Evolutionary conservation across 1,140 invertebrate genomes (phyloP), one percentile per base, ranked within the genome.

Genomic region (Vollenhovia emeryi): DNA sequence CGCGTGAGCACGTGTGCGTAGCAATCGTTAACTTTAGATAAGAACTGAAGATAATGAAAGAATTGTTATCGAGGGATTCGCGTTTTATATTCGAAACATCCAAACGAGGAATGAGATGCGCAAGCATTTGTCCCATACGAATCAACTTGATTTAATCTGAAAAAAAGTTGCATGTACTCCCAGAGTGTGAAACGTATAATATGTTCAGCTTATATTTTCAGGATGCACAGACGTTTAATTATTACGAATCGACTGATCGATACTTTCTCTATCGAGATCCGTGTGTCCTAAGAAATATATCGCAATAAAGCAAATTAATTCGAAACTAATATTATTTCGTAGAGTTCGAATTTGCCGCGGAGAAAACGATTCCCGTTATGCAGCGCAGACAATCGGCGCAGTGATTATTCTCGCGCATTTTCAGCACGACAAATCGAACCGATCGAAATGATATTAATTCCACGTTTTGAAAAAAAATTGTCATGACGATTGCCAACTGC

Each of bases 221-320:
- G 48, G 48, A 73, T 73, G 30, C 69, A 50, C 21, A 75, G 48
- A 75, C 52, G n/a, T 40, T 21, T 57, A 40, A 74, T 71, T 27
- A 18, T 33, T 36, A 52, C 21, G 2, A 3, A 33, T 40, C 5
- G 52, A n/a, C 24, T 40, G 11, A 36, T 75, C 36, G 7, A 75
- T 59, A 59, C 18, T 11, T n/a, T 5, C 9, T 11, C 50, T 6
- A 36, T 36, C 7, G 15, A 6, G 36, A 71, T 15, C 11, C 69
- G n/a, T 11, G 11, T 8, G 6, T 36, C 11, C 18, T 7, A 36
- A 36, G 18, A 62, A 62, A 33, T 36, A 36, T 11, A 62, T 36
- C 2, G n/a, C n/a, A 9, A 40, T 40, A 64, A 59, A 64, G 18
- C 21, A 40, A 43, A 15, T 27, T 36, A 33, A 52, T 55, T 33